Percentiles rank a stretch among this genome's conserved stretches.
Conservation (phyloP, 2,888 invertebrate genomes). For the Acanthopleura granulata region DNA sequence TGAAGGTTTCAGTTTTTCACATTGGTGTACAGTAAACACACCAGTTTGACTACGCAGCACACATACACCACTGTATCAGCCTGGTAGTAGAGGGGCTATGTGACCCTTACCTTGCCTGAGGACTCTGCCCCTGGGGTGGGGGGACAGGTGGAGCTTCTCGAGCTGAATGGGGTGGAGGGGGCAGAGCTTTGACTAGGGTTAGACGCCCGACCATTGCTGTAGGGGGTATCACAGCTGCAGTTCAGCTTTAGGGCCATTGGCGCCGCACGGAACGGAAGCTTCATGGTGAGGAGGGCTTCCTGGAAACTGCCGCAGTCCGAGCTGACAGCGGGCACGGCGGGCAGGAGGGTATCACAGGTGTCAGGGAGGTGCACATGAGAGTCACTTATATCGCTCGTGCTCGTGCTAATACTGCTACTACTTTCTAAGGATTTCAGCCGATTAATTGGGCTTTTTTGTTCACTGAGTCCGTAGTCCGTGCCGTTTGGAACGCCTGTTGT, state of each 20-base stretch:
- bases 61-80: too few relatives aligned
- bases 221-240: constrained; percentile 11
- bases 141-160: constrained; percentile 74
- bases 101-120: constrained; percentile 42
- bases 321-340: constrained; percentile 12
- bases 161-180: constrained; percentile 72
- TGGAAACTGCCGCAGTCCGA: constrained; percentile 14
- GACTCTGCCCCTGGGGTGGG: constrained; percentile 74
- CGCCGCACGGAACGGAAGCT: constrained; percentile 11
- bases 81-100: neutral
- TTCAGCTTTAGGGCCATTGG: constrained; percentile 20
- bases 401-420: constrained; percentile 61
- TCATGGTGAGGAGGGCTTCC: constrained; percentile 3
- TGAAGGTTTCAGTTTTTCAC: too few relatives aligned
- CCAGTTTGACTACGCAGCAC: too few relatives aligned
- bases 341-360: neutral
- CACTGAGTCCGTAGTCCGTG: neutral
- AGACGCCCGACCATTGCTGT: neutral
- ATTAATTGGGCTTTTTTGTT: constrained; percentile 17
- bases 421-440: constrained; percentile 37
- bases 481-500: neutral
- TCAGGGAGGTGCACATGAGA: constrained; percentile 41
- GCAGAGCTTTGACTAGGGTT: constrained; percentile 17
- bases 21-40: too few relatives aligned
- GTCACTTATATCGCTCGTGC: constrained; percentile 66